Evolutionary conservation across 2,113 vertebrate genomes (phyloP), one percentile per base, ranked within the genome.

Genomic region (Anolis sagrei): DNA sequence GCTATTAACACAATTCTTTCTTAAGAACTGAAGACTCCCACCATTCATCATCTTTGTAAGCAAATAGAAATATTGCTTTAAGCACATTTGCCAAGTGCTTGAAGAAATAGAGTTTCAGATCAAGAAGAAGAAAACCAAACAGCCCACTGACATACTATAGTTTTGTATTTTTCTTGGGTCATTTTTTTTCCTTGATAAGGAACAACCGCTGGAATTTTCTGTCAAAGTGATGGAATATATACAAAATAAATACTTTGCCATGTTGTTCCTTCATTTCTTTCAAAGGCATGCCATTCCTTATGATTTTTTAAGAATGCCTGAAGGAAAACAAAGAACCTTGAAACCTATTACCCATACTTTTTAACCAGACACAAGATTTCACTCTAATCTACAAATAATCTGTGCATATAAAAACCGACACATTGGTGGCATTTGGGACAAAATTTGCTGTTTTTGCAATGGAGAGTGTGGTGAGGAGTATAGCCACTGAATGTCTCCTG

Each of bases 121-220:
- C 84, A 89, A 94, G 6, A 92, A 51, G 85, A 32, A 91, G 86
- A 93, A 93, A 92, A 95, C 84, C 90, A 85, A 94, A 90, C 81
- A 83, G 81, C 72, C 68, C 14, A n/a, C 9, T 76, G 34, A 77
- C 19, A 77, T 62, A 73, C 13, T 69, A 18, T 76, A 36, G 14
- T 68, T 66, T 91, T 91, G 85, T 88, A 81, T 89, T 92, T 92
- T 75, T 36, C 88, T 91, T 87, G 82, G 83, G 89, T 93, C 89
- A 88, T 82, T 81, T 85, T 84, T n/a, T 11, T 69, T 87, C 87
- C 87, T 66, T 77, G 86, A 89, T 91, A 92, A 89, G 90, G 87
- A 90, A 77, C 79, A 87, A 89, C 82, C 79, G 83, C 2, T 69
- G 80, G 77, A 92, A 90, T 91, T 48, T 36, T 85, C 85, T 89